These are phyloP conservation scores for Gobio gobio DNA, from an alignment of 2,113 vertebrate species.

Conservation along the genomic window DNA sequence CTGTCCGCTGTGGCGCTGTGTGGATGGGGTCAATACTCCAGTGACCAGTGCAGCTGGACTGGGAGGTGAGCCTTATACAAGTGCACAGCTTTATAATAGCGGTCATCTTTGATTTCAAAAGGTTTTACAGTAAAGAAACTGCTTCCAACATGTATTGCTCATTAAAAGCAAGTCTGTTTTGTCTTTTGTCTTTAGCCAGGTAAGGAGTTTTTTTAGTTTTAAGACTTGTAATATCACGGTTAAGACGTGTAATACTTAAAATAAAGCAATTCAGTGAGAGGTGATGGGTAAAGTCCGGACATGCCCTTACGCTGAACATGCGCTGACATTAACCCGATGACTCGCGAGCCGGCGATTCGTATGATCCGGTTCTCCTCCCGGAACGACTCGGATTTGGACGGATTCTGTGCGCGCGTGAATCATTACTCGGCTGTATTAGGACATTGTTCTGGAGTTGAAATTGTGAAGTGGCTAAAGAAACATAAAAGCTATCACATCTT, in stretches of 20 bases:
- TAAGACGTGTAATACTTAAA: neutral
- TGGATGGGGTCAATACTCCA: slow-evolving; percentile 85
- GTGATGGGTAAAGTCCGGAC: neutral
- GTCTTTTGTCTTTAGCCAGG: neutral
- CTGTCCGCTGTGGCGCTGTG: slow-evolving; percentile 71
- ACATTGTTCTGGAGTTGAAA: too few species aligned
- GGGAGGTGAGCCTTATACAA: slow-evolving; percentile 81
- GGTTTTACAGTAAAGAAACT: neutral
- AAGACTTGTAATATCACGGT: neutral
- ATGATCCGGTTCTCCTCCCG: neutral
- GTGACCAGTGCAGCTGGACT: slow-evolving; percentile 92
- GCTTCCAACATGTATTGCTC: neutral
- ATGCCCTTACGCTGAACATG: neutral
- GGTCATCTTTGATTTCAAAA: too few species aligned
- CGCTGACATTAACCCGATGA: neutral
- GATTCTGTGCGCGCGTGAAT: too few species aligned
- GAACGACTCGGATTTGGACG: neutral
- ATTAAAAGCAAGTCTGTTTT: neutral
- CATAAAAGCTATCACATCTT: too few species aligned
- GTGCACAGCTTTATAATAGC: neutral
- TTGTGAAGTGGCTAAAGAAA: too few species aligned
- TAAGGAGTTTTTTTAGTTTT: neutral
- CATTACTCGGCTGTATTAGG: too few species aligned
- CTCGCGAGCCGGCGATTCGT: neutral
- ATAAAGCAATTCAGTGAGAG: neutral